phyloP scores from a whole-genome alignment of 2,888 invertebrate genomes.

The Tinea trinotella region DNA sequence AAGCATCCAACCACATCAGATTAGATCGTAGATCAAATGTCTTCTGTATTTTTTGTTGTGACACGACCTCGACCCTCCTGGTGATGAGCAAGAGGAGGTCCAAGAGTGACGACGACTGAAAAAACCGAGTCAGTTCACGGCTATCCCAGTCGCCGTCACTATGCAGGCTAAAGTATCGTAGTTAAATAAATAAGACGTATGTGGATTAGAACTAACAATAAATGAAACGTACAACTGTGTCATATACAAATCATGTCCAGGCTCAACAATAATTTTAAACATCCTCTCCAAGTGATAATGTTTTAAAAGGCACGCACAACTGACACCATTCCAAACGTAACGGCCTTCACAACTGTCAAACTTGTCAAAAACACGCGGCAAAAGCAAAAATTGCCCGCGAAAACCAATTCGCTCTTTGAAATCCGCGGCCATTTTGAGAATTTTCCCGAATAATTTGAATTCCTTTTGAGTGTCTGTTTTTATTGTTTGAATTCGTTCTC shows the following conservation, averaged over 20 bases:
- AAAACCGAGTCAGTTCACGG: too few relatives aligned
- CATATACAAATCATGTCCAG: constrained; percentile 75
- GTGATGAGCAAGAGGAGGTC: too few relatives aligned
- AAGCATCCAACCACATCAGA: too few relatives aligned
- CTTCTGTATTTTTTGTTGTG: too few relatives aligned
- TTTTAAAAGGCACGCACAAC: constrained; percentile 75
- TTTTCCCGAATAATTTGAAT: constrained; percentile 73
- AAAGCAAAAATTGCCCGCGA: constrained; percentile 72
- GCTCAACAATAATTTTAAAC: constrained; percentile 75
- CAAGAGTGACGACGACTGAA: too few relatives aligned
- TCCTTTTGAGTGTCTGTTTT: constrained; percentile 74
- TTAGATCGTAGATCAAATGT: too few relatives aligned
- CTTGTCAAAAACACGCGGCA: constrained; percentile 39
- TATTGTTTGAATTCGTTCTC: constrained; percentile 74
- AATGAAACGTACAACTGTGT: constrained; percentile 76
- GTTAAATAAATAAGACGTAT: too few relatives aligned
- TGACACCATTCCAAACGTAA: constrained; percentile 77
- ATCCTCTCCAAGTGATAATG: constrained; percentile 72
- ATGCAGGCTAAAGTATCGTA: too few relatives aligned
- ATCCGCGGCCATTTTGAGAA: constrained; percentile 74
- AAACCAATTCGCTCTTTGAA: constrained; percentile 76
- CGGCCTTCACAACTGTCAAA: constrained; percentile 31
- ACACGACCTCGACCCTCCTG: too few relatives aligned
- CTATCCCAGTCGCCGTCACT: too few relatives aligned
- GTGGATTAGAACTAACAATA: too few relatives aligned